Percentiles rank a stretch among this genome's conserved stretches.
Evolutionary conservation across 30 jellyfish, hydroid and myxozoan species (phyloP).

Genomic region (Mastigias papua): DNA sequence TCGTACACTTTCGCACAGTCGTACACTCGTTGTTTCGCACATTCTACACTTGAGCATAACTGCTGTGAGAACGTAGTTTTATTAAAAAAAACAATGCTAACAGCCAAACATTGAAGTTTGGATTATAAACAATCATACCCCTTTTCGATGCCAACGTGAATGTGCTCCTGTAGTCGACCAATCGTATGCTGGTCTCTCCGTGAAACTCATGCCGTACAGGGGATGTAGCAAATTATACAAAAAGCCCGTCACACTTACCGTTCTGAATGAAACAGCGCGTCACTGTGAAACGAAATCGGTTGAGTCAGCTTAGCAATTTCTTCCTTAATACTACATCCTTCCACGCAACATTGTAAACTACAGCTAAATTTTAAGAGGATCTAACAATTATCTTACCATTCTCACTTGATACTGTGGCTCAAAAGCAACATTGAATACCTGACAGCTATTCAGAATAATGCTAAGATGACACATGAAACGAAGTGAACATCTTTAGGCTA

Average conservation of each 20-base stretch:
- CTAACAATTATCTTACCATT: too few species aligned
- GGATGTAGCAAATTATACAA: too few species aligned
- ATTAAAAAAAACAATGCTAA: not conserved
- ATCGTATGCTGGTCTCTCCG: too few species aligned
- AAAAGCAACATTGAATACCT: constrained; percentile 1
- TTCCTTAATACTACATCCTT: not conserved
- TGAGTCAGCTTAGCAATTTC: not conserved
- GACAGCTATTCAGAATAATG: constrained; percentile 33
- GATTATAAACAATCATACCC: too few species aligned
- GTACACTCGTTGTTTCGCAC: not conserved
- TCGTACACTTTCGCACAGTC: not conserved
- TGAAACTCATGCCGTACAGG: too few species aligned
- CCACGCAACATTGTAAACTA: not conserved
- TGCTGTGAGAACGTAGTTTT: too few species aligned
- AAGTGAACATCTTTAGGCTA: constrained; percentile 1
- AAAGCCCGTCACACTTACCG: not conserved
- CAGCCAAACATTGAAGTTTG: too few species aligned
- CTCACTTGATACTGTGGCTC: constrained; percentile 2
- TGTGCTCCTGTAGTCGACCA: too few species aligned
- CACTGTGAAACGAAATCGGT: not conserved
- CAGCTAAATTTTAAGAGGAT: too few species aligned
- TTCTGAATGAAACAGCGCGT: not conserved
- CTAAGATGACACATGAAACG: constrained; percentile 52
- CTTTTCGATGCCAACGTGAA: too few species aligned
- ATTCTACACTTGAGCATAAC: not conserved